Percentiles rank a stretch among this genome's conserved stretches.
Evolutionary conservation across 2,113 vertebrate species (phyloP).

Genomic region (Piaya cayana): DNA sequence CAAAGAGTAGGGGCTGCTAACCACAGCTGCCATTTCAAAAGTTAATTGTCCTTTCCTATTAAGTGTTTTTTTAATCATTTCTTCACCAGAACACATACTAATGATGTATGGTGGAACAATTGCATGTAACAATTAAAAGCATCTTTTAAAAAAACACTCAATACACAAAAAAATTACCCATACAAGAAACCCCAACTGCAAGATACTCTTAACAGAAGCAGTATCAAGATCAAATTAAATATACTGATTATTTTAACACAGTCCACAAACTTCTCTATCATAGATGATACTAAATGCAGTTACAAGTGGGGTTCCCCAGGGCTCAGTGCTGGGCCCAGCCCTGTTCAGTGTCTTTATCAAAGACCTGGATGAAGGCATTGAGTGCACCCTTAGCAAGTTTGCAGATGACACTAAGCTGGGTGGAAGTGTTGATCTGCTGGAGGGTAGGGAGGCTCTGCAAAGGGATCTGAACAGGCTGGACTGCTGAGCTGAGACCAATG

Average conservation of each 20-base stretch:
- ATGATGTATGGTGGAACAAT: neutral
- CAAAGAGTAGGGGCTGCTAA: accelerated
- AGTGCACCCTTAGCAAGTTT: no score
- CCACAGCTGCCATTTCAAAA: neutral
- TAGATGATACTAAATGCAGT: neutral
- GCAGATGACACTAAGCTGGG: no score
- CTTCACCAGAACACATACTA: neutral
- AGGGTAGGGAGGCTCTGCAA: no score
- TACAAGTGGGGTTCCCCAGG: no score
- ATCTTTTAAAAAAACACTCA: neutral
- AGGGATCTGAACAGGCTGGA: no score
- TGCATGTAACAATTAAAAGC: neutral
- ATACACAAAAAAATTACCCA: neutral
- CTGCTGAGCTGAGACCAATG: no score
- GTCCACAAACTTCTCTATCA: neutral
- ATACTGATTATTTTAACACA: neutral
- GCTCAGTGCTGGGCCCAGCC: no score
- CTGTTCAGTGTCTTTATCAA: no score
- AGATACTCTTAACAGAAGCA: neutral
- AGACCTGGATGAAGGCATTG: no score
- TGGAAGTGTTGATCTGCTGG: no score
- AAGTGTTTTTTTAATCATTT: neutral
- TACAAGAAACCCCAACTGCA: neutral
- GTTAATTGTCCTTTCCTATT: neutral
- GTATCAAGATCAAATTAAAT: neutral